Evolutionary conservation across 2,113 vertebrate species (phyloP).

Genomic region (Brachypteracias leptosomus): DNA sequence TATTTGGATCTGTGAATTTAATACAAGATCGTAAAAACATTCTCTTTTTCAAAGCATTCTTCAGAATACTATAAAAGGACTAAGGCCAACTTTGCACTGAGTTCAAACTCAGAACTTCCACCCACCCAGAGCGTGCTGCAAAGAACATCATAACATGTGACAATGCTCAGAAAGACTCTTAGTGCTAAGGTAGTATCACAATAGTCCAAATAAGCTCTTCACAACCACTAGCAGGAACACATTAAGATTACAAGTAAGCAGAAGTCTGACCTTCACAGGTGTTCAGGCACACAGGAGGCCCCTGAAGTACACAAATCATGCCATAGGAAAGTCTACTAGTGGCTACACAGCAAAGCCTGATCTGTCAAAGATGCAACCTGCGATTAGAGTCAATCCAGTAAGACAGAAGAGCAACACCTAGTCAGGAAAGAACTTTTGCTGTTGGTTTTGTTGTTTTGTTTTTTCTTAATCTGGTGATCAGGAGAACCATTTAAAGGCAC

Average conservation of each 20-base stretch:
- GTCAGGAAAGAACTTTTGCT: not conserved
- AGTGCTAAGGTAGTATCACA: accelerated
- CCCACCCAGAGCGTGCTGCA: accelerated
- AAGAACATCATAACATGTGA: not conserved
- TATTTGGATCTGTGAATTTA: not conserved
- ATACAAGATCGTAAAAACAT: not conserved
- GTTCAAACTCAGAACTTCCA: not conserved
- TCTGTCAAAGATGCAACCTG: not conserved
- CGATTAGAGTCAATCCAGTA: not conserved
- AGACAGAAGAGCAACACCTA: not conserved
- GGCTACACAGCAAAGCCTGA: not conserved
- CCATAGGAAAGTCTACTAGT: not conserved
- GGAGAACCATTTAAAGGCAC: not conserved
- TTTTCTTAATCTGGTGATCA: not conserved
- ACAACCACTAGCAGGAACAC: not conserved
- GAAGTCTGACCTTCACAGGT: not conserved
- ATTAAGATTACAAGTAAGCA: not conserved
- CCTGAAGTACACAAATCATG: accelerated
- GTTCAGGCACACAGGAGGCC: not conserved
- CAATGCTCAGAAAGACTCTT: not conserved
- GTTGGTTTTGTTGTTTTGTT: not conserved
- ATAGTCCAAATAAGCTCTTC: not conserved
- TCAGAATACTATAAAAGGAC: not conserved
- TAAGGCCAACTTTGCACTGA: not conserved
- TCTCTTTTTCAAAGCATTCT: not conserved